Evolutionary conservation across 2,888 invertebrate genomes (phyloP), one percentile per base, ranked within the genome.

Genomic region (Lobophora halterata): DNA sequence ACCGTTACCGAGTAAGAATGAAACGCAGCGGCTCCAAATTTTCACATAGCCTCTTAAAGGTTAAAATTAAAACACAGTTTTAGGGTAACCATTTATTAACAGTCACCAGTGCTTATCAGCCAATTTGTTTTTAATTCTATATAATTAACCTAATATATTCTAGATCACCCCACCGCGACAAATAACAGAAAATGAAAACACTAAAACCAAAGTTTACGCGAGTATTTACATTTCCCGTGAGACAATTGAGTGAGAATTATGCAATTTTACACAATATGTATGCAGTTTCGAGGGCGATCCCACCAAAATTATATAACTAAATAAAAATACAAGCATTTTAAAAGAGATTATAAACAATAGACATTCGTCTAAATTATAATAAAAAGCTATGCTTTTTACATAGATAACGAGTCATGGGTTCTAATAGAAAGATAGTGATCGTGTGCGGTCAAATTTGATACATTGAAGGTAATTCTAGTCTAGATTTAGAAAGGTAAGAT

Each of bases 61-160:
- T n/a, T n/a, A n/a, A n/a, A 31, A 48, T 40, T 39, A 34, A 50
- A 50, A 52, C 45, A 24, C 24, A 35, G 29, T 13, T 26, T 49
- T 26, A 34, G 32, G 39, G 51, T 39, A 54, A 54, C 53, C 30
- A 41, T 51, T 51, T 51, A 49, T 42, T 51, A 29, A 41, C 40
- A 46, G 53, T 49, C 61, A 61, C 67, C 65, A 47, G 52, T 49
- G 51, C 60, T 57, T 61, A 59, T 44, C 50, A 55, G 58, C 58
- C 61, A 62, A 59, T 53, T 63, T 60, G 55, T 63, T 58, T 60
- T 63, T 58, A 61, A n/a, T 49, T 46, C 55, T 61, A 61, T 55
- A 59, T 51, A 52, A 52, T 55, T 59, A 64, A 37, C 55, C 31
- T 31, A 49, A 18, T 43, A 44, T 43, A 42, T 31, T 23, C 24